phyloP scores from a whole-genome alignment of 2,113 vertebrate species.

The Caretta caretta region DNA sequence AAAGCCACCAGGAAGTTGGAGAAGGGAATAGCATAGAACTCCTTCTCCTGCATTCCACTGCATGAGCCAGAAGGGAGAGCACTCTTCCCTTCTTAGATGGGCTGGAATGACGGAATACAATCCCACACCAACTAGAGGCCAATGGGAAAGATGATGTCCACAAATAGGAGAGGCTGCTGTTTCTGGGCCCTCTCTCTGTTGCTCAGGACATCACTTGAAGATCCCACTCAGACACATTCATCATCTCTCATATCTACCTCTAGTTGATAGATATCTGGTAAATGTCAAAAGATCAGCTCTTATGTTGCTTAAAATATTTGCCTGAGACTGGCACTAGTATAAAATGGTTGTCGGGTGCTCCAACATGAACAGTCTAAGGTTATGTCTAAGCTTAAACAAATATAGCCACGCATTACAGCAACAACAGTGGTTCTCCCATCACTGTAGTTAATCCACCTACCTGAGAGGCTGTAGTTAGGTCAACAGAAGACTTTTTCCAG shows the following conservation, averaged over 20 bases:
- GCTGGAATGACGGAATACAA: not conserved
- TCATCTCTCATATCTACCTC: not conserved
- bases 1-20: accelerated
- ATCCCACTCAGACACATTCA: not conserved
- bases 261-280: not conserved
- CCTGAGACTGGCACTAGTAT: not conserved
- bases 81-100: not conserved
- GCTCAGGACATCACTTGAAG: not conserved
- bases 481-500: not conserved
- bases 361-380: not conserved
- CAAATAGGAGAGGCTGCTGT: not conserved
- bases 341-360: not conserved
- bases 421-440: not conserved
- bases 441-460: not conserved
- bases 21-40: too few relatives aligned
- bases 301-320: not conserved
- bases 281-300: not conserved
- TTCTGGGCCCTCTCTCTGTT: not conserved
- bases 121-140: not conserved
- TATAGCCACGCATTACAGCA: too few relatives aligned
- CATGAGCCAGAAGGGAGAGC: accelerated
- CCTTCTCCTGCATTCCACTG: accelerated
- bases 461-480: not conserved
- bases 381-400: not conserved
- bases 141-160: not conserved